Conservation (phyloP, 2,888 invertebrate genomes). For the Metacarcinus magister region DNA sequence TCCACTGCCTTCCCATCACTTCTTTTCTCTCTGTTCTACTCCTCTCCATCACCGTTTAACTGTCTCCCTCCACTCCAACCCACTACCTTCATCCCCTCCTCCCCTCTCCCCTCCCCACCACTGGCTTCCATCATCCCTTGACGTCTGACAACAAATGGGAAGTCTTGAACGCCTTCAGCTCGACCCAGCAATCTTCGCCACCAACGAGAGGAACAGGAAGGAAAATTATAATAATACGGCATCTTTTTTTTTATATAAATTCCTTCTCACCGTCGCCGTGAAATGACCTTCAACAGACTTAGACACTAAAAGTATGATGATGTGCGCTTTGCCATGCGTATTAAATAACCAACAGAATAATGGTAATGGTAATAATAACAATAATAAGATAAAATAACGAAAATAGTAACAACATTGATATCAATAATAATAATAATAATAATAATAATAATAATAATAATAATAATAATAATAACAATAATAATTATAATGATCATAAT, state of each 20-base stretch:
- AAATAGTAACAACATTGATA: neutral
- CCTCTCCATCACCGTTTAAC: neutral
- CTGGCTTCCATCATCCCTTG: neutral
- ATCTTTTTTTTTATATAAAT: neutral
- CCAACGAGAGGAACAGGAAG: neutral
- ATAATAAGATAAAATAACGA: neutral
- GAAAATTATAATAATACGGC: neutral
- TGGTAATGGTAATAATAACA: neutral
- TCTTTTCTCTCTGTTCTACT: neutral
- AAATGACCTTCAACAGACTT: neutral
- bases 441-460: neutral
- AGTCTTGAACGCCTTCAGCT: neutral
- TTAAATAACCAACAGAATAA: neutral
- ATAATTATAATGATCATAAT: neutral
- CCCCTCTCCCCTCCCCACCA: neutral
- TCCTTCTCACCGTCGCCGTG: neutral
- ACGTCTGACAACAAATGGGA: neutral
- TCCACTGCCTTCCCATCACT: neutral
- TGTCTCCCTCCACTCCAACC: neutral
- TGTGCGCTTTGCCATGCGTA: too few species aligned
- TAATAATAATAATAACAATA: neutral
- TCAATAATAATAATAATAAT: neutral
- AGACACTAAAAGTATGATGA: neutral
- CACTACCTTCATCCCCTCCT: neutral
- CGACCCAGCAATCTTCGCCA: constrained; percentile 12